A percentile compares a stretch with the other conserved stretches of the same genome.
Evolutionary conservation across 2,797 vertebrate species (phyloP).

Genomic region (Florisuga fusca): DNA sequence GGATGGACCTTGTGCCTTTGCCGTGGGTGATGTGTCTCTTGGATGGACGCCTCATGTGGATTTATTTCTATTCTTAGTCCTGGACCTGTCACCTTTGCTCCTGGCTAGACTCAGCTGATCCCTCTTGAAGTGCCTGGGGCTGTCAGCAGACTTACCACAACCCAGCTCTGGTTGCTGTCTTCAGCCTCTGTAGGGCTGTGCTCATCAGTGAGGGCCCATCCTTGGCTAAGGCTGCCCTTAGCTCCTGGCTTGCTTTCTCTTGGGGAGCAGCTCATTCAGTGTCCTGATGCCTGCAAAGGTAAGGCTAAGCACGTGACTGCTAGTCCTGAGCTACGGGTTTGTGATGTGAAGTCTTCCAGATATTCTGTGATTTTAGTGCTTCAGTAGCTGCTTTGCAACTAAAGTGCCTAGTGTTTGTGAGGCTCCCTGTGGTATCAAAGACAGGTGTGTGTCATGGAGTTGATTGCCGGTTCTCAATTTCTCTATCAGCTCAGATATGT

Average conservation of each 20-base stretch:
- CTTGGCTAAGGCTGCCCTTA: background rate
- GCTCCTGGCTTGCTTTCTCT: background rate
- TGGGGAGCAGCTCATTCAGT: background rate
- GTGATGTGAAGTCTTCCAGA: background rate
- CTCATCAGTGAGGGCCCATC: background rate
- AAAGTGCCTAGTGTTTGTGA: background rate
- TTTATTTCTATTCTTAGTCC: background rate
- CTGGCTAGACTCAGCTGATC: background rate
- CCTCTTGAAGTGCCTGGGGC: rapidly evolving
- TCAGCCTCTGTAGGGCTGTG: too few relatives aligned
- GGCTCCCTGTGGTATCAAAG: background rate
- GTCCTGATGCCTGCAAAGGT: background rate
- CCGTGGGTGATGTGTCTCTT: too few relatives aligned
- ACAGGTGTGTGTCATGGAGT: rapidly evolving
- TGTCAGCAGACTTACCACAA: background rate
- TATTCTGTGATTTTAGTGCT: background rate
- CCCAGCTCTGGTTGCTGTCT: background rate
- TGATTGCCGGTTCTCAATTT: background rate
- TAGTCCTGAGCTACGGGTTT: background rate
- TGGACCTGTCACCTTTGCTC: background rate
- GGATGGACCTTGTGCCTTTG: rapidly evolving
- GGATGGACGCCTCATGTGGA: rapidly evolving
- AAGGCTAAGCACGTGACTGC: rapidly evolving
- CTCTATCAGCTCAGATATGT: background rate
- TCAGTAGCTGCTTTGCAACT: background rate